Evolutionary conservation across 2,888 invertebrate species (phyloP), one percentile per base, ranked within the genome.

Genomic region (Heterodera filipjevi): DNA sequence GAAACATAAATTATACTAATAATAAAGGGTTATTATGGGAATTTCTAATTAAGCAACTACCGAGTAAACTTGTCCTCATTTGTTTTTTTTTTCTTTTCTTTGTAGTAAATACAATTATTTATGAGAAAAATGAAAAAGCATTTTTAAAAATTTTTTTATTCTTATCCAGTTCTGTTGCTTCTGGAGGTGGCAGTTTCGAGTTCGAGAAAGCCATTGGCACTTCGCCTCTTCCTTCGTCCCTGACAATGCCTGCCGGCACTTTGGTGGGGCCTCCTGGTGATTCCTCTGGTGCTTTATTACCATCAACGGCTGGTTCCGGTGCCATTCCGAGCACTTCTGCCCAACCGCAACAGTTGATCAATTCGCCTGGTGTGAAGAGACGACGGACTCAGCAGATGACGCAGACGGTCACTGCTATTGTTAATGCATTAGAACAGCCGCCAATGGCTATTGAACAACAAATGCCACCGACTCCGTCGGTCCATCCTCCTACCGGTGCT

Each of bases 91-190:
- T n/a, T n/a, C n/a, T n/a, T n/a, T n/a, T n/a, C n/a, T n/a, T n/a
- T n/a, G n/a, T n/a, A n/a, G n/a, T n/a, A n/a, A n/a, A n/a, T n/a
- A n/a, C n/a, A n/a, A n/a, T n/a, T n/a, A n/a, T n/a, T n/a, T n/a
- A n/a, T n/a, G n/a, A n/a, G n/a, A n/a, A n/a, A n/a, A n/a, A n/a
- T n/a, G n/a, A n/a, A n/a, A n/a, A n/a, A n/a, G n/a, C n/a, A n/a
- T n/a, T n/a, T n/a, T n/a, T n/a, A n/a, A n/a, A n/a, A n/a, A n/a
- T n/a, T n/a, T n/a, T n/a, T n/a, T n/a, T n/a, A n/a, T n/a, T n/a
- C 66, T n/a, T 75, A 16, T 64, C 5, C 64, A 75, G 75, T 64
- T 75, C 75, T 46, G 75, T 75, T n/a, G 75, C 75, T 30, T 75
- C 75, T 3, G 75, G 75, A 30, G 75, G 75, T 3, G 75, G 75